These are phyloP conservation scores for Eurypyga helias DNA, from an alignment of 2,113 vertebrate species.

Conservation along the genomic window DNA sequence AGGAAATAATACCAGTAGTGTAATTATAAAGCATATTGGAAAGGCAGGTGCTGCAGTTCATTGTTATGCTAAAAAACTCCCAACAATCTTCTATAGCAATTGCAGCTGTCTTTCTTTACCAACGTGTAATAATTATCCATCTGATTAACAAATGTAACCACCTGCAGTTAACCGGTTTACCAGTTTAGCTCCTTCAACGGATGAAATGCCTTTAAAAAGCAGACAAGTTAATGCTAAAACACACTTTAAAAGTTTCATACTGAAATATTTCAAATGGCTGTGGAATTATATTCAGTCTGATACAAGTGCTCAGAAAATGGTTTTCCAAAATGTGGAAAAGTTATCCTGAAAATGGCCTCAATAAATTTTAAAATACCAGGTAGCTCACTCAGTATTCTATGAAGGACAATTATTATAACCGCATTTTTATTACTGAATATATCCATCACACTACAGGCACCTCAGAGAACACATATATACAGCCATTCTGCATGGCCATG, in stretches of 20 bases:
- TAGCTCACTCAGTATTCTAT: not conserved
- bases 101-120: slow-evolving; percentile 54
- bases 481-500: not conserved
- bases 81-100: slow-evolving; percentile 6
- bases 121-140: slow-evolving; percentile 23
- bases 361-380: not conserved
- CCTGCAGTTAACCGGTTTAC: slow-evolving; percentile 43
- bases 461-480: not conserved
- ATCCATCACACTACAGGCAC: not conserved
- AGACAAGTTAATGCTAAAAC: not conserved
- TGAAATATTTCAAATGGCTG: not conserved
- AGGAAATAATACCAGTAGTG: not conserved
- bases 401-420: not conserved
- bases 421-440: not conserved
- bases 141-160: slow-evolving; percentile 54
- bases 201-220: not conserved
- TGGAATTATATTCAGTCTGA: not conserved
- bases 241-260: not conserved
- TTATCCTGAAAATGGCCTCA: not conserved
- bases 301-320: not conserved
- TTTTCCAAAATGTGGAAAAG: not conserved
- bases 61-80: slow-evolving; percentile 62
- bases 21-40: slow-evolving; percentile 30
- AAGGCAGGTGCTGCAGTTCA: slow-evolving; percentile 64
- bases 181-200: not conserved